Evolutionary conservation across 2,888 invertebrate genomes (phyloP).

Genomic region (Hypena proboscidalis): DNA sequence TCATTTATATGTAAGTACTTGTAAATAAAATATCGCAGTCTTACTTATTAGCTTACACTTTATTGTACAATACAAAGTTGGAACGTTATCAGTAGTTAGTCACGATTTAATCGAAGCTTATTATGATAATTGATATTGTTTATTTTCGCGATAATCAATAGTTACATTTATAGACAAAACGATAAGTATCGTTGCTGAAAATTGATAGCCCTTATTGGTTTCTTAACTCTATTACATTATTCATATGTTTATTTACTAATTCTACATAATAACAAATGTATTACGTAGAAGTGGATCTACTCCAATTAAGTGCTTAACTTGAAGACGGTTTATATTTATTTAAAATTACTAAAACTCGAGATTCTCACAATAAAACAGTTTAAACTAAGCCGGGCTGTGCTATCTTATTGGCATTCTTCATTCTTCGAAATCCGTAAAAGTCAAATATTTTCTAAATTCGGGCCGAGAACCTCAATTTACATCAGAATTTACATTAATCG

Average conservation of each 20-base stretch:
- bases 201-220: too few species aligned
- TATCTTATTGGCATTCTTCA: neutral
- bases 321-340: too few species aligned
- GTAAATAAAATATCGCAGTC: slow-evolving; percentile 14
- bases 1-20: slow-evolving; percentile 28
- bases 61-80: neutral
- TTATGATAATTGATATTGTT: neutral
- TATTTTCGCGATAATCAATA: neutral
- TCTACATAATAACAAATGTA: too few species aligned
- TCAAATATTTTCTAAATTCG: slow-evolving; percentile 10
- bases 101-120: neutral
- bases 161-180: too few species aligned
- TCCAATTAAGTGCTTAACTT: too few species aligned
- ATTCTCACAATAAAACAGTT: too few species aligned
- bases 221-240: too few species aligned
- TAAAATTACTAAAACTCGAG: too few species aligned
- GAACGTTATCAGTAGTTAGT: neutral
- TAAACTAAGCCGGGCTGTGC: too few species aligned
- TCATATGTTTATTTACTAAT: too few species aligned
- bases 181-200: too few species aligned
- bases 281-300: too few species aligned
- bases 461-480: slow-evolving; percentile 20
- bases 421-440: neutral
- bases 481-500: slow-evolving; percentile 24
- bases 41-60: neutral